phyloP scores from a whole-genome alignment of 2,113 vertebrate genomes.

The Indri indri region DNA sequence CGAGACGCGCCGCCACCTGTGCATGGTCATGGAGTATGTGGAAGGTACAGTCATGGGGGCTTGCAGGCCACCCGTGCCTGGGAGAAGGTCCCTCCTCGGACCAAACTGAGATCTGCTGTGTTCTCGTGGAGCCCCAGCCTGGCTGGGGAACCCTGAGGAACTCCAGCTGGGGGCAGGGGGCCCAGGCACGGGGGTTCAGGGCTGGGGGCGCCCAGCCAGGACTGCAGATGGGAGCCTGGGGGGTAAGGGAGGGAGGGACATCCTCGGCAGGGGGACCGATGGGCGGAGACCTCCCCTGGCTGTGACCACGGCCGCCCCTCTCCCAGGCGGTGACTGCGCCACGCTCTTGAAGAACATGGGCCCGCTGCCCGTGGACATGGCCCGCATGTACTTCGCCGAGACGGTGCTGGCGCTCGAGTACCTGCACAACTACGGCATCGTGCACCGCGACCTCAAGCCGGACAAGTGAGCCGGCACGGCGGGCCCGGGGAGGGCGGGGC shows the following conservation, averaged over 20 bases:
- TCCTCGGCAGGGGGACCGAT: not conserved
- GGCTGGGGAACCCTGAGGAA: not conserved
- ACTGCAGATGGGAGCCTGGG: not conserved
- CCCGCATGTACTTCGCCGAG: slow-evolving; percentile 97
- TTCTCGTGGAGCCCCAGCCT: not conserved
- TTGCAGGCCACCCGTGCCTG: not conserved
- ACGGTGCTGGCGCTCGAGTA: slow-evolving; percentile 96
- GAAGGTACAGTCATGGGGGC: slow-evolving; percentile 87
- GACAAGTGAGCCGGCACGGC: slow-evolving; percentile 91
- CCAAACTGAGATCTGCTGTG: not conserved
- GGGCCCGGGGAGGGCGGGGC: not conserved
- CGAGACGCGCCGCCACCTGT: slow-evolving; percentile 95
- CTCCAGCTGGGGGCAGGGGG: not conserved
- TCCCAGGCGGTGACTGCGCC: slow-evolving; percentile 95
- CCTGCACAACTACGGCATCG: slow-evolving; percentile 97
- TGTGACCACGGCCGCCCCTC: not conserved
- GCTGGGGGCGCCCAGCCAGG: not conserved
- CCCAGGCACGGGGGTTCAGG: not conserved
- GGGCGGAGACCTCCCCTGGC: not conserved
- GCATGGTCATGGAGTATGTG: slow-evolving; percentile 99
- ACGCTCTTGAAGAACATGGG: slow-evolving; percentile 98
- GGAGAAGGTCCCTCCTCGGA: not conserved
- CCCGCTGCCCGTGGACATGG: slow-evolving; percentile 96
- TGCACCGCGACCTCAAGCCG: slow-evolving; percentile 98
- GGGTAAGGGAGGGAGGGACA: too few relatives aligned